Evolutionary conservation across 2,888 invertebrate genomes (phyloP).

Genomic region (Eristalinus sepulchralis): DNA sequence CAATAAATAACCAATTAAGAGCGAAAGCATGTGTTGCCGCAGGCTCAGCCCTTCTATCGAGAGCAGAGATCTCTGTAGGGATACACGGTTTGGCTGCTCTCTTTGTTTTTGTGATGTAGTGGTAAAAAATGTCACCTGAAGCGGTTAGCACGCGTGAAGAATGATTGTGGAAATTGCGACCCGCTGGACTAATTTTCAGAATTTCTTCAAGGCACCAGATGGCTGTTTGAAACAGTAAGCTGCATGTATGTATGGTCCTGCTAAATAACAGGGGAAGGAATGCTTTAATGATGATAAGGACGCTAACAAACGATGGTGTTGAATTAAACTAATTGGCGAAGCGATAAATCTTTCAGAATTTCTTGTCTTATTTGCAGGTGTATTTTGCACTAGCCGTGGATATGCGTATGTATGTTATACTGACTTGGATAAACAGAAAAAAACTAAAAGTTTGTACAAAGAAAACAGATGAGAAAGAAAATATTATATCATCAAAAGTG

Average conservation of each 20-base stretch:
- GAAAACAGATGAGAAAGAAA: not conserved
- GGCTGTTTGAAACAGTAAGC: conserved; percentile 31
- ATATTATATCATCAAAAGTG: too few relatives aligned
- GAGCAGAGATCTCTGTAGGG: conserved; percentile 52
- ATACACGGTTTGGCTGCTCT: conserved; percentile 26
- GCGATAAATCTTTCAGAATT: conserved; percentile 60
- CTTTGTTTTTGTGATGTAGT: conserved; percentile 53
- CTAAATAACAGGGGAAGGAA: conserved; percentile 47
- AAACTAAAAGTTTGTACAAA: not conserved
- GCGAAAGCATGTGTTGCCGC: conserved; percentile 65
- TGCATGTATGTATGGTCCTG: conserved; percentile 36
- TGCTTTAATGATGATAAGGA: conserved; percentile 64
- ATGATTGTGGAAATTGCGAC: conserved; percentile 36
- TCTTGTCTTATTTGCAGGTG: conserved; percentile 40
- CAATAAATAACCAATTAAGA: conserved; percentile 71
- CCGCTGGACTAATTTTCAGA: conserved; percentile 52
- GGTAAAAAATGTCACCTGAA: conserved; percentile 69
- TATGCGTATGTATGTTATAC: too few relatives aligned
- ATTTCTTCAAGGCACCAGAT: conserved; percentile 45
- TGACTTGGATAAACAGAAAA: not conserved
- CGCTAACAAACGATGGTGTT: conserved; percentile 64
- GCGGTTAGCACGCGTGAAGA: conserved; percentile 42
- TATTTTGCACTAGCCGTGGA: not conserved
- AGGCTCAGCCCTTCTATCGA: conserved; percentile 33
- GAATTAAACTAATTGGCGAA: conserved; percentile 69